Conservation (phyloP, 92 coral and sea anemone species). For the Epizoanthus illoricatus region DNA sequence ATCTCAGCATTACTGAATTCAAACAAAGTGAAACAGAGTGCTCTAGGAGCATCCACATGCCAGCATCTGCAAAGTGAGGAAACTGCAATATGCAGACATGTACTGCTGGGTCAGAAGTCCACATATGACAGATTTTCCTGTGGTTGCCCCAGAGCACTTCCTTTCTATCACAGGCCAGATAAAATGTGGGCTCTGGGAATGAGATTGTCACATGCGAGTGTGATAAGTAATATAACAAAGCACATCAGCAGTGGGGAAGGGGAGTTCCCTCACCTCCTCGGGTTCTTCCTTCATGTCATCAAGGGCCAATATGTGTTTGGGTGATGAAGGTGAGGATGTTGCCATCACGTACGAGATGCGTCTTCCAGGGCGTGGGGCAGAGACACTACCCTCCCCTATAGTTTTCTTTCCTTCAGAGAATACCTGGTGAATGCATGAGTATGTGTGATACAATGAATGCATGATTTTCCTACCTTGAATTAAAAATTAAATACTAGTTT, state of each 20-base stretch:
- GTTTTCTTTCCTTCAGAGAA: slow-evolving; percentile 22
- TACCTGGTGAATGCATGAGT: slow-evolving; percentile 26
- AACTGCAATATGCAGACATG: too few relatives aligned
- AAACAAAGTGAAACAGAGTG: too few relatives aligned
- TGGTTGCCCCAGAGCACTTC: too few relatives aligned
- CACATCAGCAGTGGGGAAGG: neutral
- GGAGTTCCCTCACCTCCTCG: slow-evolving; percentile 43
- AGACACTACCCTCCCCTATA: slow-evolving; percentile 34
- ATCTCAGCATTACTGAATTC: too few relatives aligned
- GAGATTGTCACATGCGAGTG: too few relatives aligned
- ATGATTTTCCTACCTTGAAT: neutral
- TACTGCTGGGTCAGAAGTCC: too few relatives aligned
- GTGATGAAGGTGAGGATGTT: slow-evolving; percentile 72
- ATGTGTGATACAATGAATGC: neutral
- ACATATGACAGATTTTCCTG: too few relatives aligned
- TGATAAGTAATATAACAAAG: neutral
- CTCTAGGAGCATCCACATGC: too few relatives aligned
- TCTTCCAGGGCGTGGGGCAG: slow-evolving; percentile 58
- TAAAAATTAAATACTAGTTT: too few relatives aligned
- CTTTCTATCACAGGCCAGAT: too few relatives aligned
- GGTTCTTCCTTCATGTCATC: slow-evolving; percentile 79
- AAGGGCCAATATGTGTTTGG: slow-evolving; percentile 44
- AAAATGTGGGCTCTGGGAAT: too few relatives aligned
- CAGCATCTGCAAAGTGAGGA: too few relatives aligned
- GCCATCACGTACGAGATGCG: slow-evolving; percentile 87